Conservation (phyloP, 2,113 vertebrate genomes). For the Cynocephalus volans region DNA sequence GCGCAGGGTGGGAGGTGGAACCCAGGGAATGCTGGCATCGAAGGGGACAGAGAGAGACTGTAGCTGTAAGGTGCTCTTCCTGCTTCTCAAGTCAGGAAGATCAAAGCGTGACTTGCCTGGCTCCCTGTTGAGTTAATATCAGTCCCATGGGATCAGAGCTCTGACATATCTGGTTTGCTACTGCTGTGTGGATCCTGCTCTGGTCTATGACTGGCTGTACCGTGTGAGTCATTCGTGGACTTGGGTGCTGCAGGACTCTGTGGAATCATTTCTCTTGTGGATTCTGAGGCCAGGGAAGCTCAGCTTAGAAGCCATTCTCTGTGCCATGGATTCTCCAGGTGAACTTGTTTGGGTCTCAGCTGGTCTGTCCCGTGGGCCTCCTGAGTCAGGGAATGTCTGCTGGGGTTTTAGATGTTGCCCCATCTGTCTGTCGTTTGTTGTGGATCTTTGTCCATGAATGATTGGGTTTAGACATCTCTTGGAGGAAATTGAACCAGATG, state of each 20-base stretch:
- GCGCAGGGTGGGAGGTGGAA: neutral
- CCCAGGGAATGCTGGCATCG: neutral
- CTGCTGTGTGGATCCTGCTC: fast-evolving
- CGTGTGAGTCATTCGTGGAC: neutral
- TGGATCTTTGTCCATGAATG: neutral
- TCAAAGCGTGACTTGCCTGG: neutral
- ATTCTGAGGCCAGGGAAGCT: neutral
- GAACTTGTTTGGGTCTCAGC: neutral
- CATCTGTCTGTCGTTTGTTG: neutral
- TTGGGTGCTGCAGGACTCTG: neutral
- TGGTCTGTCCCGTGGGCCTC: neutral
- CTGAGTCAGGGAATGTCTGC: neutral
- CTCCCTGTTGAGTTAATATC: neutral
- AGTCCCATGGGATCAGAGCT: neutral
- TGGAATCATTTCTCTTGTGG: neutral
- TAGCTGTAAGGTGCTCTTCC: neutral
- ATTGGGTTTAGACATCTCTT: neutral
- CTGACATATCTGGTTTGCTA: neutral
- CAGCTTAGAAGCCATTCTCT: neutral
- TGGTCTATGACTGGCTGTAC: neutral
- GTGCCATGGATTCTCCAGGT: neutral
- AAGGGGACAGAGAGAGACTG: neutral
- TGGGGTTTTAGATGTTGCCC: neutral
- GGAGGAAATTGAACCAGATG: neutral
- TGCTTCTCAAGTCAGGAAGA: neutral